Percentiles rank a stretch among this genome's conserved stretches.
These are phyloP conservation scores for Pangasianodon gigas DNA, from an alignment of 2,113 vertebrate species.

Conservation along the genomic window DNA sequence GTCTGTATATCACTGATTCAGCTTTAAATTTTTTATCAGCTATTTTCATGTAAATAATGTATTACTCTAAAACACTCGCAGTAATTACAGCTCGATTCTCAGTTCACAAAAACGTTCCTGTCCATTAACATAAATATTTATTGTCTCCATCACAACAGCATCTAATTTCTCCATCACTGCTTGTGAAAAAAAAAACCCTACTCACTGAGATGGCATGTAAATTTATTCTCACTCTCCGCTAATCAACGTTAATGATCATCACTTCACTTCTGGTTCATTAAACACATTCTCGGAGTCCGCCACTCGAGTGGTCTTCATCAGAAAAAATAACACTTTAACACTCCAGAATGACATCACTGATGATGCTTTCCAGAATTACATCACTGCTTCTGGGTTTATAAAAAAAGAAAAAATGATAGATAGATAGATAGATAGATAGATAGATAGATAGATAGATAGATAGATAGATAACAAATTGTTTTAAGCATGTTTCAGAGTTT, in stretches of 20 bases:
- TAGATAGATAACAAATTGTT: too few species aligned
- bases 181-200: neutral
- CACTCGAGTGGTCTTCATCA: slow-evolving; percentile 26
- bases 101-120: neutral
- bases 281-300: neutral
- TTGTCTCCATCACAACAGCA: neutral
- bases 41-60: neutral
- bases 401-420: too few species aligned
- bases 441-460: too few species aligned
- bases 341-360: neutral
- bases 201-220: slow-evolving; percentile 17
- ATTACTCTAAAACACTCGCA: slow-evolving; percentile 29
- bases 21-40: neutral
- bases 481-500: neutral
- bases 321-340: neutral
- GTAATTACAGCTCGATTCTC: neutral
- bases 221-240: slow-evolving; percentile 18
- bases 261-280: slow-evolving; percentile 36
- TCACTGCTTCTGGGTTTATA: neutral
- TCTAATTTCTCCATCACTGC: neutral
- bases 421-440: too few species aligned
- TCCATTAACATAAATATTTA: slow-evolving; percentile 4
- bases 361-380: neutral
- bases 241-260: slow-evolving; percentile 35
- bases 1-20: neutral